Percentiles rank a stretch among this genome's conserved stretches.
Conservation (phyloP, 2,797 vertebrate species). For the Characodon lateralis region DNA sequence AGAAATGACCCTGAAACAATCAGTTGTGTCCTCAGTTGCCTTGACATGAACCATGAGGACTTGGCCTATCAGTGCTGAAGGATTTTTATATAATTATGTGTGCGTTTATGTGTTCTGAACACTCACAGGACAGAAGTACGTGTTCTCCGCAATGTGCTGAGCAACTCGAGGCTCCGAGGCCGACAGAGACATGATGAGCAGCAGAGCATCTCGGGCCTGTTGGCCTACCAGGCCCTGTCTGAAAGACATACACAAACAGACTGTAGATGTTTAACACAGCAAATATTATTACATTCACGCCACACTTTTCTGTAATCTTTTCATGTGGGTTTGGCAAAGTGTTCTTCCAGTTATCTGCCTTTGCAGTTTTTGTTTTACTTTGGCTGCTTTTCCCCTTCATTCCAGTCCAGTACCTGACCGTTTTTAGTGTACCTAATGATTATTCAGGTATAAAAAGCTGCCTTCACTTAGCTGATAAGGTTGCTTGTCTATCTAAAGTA, state of each 20-base stretch:
- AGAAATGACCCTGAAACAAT: background rate
- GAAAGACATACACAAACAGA: background rate
- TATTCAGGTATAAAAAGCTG: too few species aligned
- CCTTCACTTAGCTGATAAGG: too few species aligned
- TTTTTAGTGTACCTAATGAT: background rate
- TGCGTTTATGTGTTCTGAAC: background rate
- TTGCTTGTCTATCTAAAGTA: too few species aligned
- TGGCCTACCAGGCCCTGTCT: conserved; percentile 90
- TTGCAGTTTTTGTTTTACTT: background rate
- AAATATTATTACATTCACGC: background rate
- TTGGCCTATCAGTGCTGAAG: background rate
- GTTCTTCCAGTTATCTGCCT: background rate
- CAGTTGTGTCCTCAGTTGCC: background rate
- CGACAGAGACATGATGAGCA: conserved; percentile 95
- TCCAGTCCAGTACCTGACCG: background rate
- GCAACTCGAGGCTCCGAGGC: conserved; percentile 87
- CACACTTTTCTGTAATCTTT: background rate
- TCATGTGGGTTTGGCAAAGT: background rate
- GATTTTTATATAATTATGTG: background rate
- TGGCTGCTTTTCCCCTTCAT: background rate
- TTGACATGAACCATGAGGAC: background rate
- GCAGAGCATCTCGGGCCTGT: conserved; percentile 91
- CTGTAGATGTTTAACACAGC: background rate
- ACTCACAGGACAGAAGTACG: conserved; percentile 96
- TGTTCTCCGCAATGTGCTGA: conserved; percentile 90